Percentiles rank a stretch among this genome's conserved stretches.
Evolutionary conservation across 2,797 vertebrate species (phyloP).

Genomic region (Pagetopsis macropterus): DNA sequence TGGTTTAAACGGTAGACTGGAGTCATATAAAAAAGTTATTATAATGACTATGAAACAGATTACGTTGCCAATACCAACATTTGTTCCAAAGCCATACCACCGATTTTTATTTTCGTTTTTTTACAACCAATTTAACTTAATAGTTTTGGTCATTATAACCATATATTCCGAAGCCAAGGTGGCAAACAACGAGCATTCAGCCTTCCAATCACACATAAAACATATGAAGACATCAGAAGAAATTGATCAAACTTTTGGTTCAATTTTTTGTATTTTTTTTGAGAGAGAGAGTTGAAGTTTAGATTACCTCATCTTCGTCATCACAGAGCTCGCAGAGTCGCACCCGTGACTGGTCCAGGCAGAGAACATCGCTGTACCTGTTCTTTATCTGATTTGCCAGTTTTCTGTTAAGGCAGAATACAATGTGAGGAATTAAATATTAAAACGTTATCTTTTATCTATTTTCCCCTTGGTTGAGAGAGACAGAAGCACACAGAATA

Average conservation of each 20-base stretch:
- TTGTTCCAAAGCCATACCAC: background rate
- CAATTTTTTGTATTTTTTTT: background rate
- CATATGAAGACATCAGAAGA: background rate
- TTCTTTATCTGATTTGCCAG: conserved; percentile 89
- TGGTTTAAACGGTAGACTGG: background rate
- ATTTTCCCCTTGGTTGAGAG: background rate
- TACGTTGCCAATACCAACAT: conserved; percentile 5
- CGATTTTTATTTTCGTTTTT: conserved; percentile 3
- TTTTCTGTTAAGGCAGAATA: conserved; percentile 76
- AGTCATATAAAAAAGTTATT: background rate
- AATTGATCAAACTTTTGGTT: background rate
- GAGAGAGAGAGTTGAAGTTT: background rate
- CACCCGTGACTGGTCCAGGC: conserved; percentile 88
- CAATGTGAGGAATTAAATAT: background rate
- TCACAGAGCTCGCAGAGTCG: conserved; percentile 81
- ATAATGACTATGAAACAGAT: background rate
- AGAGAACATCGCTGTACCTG: conserved; percentile 89
- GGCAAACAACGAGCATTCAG: conserved; percentile 1
- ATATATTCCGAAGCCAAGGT: background rate
- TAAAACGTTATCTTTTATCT: background rate
- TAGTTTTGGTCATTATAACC: background rate
- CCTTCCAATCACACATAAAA: background rate
- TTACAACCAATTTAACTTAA: background rate
- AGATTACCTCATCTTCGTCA: conserved; percentile 84
- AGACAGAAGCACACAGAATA: background rate